These are phyloP conservation scores for Panthera leo DNA, from an alignment of 2,113 vertebrate species.

Conservation along the genomic window DNA sequence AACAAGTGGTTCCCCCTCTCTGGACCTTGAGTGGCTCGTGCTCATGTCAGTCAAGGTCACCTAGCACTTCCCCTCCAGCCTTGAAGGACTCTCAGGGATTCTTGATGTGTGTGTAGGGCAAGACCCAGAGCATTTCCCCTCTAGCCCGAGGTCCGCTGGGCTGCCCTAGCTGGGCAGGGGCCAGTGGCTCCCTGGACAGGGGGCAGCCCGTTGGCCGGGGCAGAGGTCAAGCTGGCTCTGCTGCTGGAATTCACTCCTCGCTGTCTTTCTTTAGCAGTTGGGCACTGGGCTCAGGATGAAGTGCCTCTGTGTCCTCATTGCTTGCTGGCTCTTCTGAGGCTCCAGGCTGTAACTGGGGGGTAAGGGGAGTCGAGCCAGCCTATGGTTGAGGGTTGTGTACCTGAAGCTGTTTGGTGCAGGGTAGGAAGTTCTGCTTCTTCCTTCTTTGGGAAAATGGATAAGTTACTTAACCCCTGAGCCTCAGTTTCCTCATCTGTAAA, in stretches of 20 bases:
- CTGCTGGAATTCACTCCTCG: background rate
- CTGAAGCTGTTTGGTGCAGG: background rate
- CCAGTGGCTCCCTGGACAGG: background rate
- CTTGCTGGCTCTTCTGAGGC: background rate
- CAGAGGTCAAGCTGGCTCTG: background rate
- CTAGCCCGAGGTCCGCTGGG: background rate
- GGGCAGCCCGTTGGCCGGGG: background rate
- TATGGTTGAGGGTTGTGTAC: background rate
- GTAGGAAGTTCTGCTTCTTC: background rate
- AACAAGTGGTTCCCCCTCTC: background rate
- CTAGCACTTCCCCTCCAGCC: background rate
- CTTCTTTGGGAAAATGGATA: background rate
- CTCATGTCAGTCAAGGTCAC: background rate
- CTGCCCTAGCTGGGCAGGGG: background rate
- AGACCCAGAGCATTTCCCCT: background rate
- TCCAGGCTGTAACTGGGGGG: background rate
- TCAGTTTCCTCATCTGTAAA: conserved; percentile 11
- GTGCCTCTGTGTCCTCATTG: background rate
- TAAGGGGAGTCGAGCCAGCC: background rate
- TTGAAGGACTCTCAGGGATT: background rate
- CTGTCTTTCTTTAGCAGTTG: background rate
- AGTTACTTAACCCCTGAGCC: background rate
- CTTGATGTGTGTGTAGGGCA: background rate
- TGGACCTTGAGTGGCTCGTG: background rate
- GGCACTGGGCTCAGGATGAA: background rate